phyloP scores from a whole-genome alignment of 2,113 vertebrate species.

The Rattus rattus region DNA sequence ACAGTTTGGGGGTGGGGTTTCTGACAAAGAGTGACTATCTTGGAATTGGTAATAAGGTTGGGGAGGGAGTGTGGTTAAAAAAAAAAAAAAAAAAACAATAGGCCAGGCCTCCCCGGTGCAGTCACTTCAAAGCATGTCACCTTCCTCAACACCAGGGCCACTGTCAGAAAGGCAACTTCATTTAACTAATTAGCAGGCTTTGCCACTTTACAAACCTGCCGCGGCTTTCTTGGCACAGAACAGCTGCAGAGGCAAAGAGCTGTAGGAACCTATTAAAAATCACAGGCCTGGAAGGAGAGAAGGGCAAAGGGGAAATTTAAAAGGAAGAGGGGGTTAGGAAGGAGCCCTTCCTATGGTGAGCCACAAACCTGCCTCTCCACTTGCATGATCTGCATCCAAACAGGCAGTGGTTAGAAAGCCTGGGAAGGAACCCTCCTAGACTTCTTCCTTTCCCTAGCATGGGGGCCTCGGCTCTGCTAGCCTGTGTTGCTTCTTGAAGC shows the following conservation, averaged over 20 bases:
- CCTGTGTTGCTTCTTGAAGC: slow-evolving; percentile 83
- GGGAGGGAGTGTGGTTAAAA: slow-evolving; percentile 53
- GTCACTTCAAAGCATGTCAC: slow-evolving; percentile 83
- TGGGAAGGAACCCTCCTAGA: slow-evolving; percentile 74
- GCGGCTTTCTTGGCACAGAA: slow-evolving; percentile 81
- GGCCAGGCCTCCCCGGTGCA: slow-evolving; percentile 72
- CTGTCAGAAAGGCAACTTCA: slow-evolving; percentile 86
- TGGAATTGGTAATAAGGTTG: slow-evolving; percentile 76
- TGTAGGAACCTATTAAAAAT: slow-evolving; percentile 85
- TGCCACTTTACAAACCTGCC: slow-evolving; percentile 86
- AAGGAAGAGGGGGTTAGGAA: neutral
- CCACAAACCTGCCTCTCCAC: neutral
- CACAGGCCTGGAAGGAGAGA: slow-evolving; percentile 73
- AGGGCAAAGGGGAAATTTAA: slow-evolving; percentile 39
- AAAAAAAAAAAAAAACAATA: slow-evolving; percentile 65
- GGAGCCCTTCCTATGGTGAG: neutral
- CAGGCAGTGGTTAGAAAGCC: slow-evolving; percentile 81
- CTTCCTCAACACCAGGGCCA: slow-evolving; percentile 80
- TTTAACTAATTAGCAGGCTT: slow-evolving; percentile 86
- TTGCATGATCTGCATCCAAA: neutral
- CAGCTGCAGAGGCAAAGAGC: slow-evolving; percentile 84
- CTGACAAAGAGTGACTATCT: slow-evolving; percentile 77
- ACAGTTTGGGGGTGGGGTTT: slow-evolving; percentile 73
- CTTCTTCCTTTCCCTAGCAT: slow-evolving; percentile 70
- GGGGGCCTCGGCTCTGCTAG: slow-evolving; percentile 80